Base-by-base conservation (phyloP, 1,140 invertebrate genomes). In the Pseudomyrmex concolor region DNA sequence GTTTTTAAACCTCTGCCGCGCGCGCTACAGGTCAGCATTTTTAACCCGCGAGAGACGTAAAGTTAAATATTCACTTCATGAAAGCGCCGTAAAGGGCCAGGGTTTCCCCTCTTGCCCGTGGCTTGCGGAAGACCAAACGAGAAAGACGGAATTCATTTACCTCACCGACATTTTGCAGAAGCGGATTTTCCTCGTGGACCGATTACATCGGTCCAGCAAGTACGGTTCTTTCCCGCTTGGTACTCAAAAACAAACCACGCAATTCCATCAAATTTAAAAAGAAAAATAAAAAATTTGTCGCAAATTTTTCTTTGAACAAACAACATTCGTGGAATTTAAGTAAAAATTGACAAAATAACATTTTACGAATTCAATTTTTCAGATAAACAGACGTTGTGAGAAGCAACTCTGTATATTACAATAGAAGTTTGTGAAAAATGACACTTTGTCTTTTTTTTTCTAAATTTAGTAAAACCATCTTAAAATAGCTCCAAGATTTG, bases 1-100 rank as follows among this genome's bases (percentile, higher is more conserved):
- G 87, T 93, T 93, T 92, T 91, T 89, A 92, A 93, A 92, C 89
- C 91, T 90, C 89, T 89, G 90, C 89, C 80, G 76, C 76, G 19
- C 64, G 54, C 62, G 34, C 25, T 54, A 89, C 89, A 86, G 91
- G 91, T 92, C 92, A 92, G 90, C 89, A 91, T 92, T 93, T 93
- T 93, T 93, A 93, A 93, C 92, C 91, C 86, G 90, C 89, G 88
- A 90, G 88, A 90, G 87, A 89, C 90, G 89, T 92, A 92, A 93
- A 92, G 87, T 92, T 92, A 91, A 91, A 91, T 92, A 92, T 92
- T 91, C 91, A 91, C 87, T 91, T 92, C 91, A 90, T 91, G 89
- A 91, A 90, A 91, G 89, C 85, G 90, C 88, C 87, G 86, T 90
- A 91, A 92, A 91, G 89, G 90, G 89, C 83, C 83, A 89, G 89